Conservation (phyloP, 2,888 invertebrate genomes). For the Pristionchus maxplancki region DNA sequence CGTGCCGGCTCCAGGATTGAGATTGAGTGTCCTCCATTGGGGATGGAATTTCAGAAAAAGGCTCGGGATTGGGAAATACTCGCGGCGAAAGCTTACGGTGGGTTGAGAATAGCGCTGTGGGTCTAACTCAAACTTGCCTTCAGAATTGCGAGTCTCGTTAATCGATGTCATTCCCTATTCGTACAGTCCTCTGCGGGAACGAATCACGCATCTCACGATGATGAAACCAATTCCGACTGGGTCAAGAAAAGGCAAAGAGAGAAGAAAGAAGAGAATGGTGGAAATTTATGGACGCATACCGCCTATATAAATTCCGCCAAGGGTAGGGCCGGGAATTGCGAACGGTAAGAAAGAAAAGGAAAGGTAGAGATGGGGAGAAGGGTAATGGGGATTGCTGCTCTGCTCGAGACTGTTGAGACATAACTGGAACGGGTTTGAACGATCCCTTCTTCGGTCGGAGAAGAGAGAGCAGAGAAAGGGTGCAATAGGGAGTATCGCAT, state of each 20-base stretch:
- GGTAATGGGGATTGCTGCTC: slow-evolving; percentile 14
- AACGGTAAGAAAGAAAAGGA: background rate
- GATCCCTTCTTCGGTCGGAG: background rate
- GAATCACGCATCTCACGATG: background rate
- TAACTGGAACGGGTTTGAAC: slow-evolving; percentile 32
- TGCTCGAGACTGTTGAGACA: slow-evolving; percentile 33
- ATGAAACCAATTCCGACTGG: background rate
- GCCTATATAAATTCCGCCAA: slow-evolving; percentile 10
- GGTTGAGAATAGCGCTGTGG: background rate
- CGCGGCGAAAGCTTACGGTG: background rate
- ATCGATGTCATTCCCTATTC: background rate
- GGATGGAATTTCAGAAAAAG: background rate
- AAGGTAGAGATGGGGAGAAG: background rate
- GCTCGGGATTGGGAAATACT: background rate
- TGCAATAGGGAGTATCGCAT: background rate
- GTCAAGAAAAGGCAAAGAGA: background rate
- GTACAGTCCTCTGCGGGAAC: background rate
- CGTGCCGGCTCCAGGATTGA: background rate
- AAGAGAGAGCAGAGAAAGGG: background rate
- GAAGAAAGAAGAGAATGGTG: background rate
- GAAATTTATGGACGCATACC: background rate
- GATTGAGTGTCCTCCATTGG: background rate
- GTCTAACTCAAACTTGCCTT: background rate
- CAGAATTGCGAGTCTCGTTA: background rate
- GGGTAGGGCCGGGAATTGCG: background rate